Conservation (phyloP, 2,888 invertebrate genomes). For the Amphipyra tragopoginis region DNA sequence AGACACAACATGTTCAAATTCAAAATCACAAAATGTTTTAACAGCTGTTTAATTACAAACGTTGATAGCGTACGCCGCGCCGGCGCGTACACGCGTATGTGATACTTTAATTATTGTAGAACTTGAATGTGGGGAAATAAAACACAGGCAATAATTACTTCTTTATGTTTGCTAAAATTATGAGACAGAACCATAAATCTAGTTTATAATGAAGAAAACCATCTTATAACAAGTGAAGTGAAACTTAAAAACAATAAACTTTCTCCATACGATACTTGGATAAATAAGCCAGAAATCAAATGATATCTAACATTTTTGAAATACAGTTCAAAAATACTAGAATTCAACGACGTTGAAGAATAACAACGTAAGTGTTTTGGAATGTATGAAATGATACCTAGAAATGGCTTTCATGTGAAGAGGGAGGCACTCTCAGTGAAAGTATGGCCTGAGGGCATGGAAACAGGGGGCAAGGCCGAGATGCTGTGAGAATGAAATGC, state of each 20-base stretch:
- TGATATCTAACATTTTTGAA: constrained; percentile 26
- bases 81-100: constrained; percentile 58
- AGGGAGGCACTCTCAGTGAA: constrained; percentile 68
- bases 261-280: too few relatives aligned
- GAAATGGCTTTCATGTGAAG: constrained; percentile 60
- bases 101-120: constrained; percentile 64
- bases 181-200: constrained; percentile 8
- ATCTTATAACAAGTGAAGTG: not conserved
- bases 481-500: constrained; percentile 42
- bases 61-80: constrained; percentile 56
- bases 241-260: constrained; percentile 13
- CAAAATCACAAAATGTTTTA: constrained; percentile 34
- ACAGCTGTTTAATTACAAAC: constrained; percentile 61
- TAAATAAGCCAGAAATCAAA: not conserved
- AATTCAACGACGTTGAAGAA: constrained; percentile 22
- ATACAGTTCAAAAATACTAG: too few relatives aligned
- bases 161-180: constrained; percentile 40
- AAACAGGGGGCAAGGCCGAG: constrained; percentile 61
- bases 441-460: constrained; percentile 70
- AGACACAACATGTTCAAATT: constrained; percentile 41
- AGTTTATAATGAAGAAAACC: not conserved
- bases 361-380: constrained; percentile 33
- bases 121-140: constrained; percentile 42
- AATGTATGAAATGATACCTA: constrained; percentile 51
- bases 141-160: constrained; percentile 44